Conservation (phyloP, 2,797 vertebrate genomes). For the Tapera naevia region DNA sequence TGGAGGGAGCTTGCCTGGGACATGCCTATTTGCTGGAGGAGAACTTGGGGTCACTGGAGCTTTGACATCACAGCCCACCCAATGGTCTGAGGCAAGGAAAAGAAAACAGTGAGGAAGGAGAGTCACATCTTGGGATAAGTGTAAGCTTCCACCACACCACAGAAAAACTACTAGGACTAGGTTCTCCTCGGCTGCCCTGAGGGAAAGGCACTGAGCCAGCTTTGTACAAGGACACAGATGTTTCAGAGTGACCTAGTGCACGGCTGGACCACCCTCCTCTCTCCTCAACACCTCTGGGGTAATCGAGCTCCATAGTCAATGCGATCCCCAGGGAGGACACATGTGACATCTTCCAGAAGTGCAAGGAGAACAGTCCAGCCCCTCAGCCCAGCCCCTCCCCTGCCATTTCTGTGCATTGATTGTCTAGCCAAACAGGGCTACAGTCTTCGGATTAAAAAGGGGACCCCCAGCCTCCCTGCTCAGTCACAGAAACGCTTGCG, state of each 20-base stretch:
- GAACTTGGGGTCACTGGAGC: background rate
- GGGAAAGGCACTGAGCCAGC: slow-evolving; percentile 36
- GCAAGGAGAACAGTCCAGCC: background rate
- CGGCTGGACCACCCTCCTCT: background rate
- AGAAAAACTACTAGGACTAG: slow-evolving; percentile 5
- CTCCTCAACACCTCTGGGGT: background rate
- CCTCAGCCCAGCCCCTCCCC: background rate
- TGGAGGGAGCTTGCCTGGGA: background rate
- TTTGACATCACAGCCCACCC: background rate
- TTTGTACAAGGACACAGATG: background rate
- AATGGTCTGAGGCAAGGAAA: background rate
- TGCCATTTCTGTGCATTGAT: slow-evolving; percentile 44
- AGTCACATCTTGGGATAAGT: background rate
- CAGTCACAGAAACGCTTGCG: slow-evolving; percentile 90
- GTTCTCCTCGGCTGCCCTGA: background rate
- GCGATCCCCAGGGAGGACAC: background rate
- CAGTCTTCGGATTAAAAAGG: slow-evolving; percentile 4
- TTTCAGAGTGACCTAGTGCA: background rate
- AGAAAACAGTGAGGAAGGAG: background rate
- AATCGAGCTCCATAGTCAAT: background rate
- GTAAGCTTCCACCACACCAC: slow-evolving; percentile 36
- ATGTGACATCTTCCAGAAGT: background rate
- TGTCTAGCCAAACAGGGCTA: slow-evolving; percentile 48
- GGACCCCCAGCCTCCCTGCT: background rate
- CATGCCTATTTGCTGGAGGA: background rate